A percentile compares a stretch with the other conserved stretches of the same genome.
These are phyloP conservation scores for Peromyscus californicus DNA, from an alignment of 2,113 vertebrate species.

Conservation along the genomic window DNA sequence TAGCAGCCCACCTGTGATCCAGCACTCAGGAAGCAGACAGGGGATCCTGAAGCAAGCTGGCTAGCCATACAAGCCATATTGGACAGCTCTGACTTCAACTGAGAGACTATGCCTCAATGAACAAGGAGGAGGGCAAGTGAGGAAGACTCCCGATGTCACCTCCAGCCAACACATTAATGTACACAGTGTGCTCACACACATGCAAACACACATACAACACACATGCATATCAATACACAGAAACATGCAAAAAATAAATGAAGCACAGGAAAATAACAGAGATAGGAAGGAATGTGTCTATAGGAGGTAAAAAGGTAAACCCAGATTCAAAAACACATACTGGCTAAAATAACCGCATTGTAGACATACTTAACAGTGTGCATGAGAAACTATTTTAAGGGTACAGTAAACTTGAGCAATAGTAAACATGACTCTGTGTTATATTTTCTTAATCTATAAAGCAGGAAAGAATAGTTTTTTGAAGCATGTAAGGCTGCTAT, in stretches of 20 bases:
- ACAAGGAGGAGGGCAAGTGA: not conserved
- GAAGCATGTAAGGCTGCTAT: not conserved
- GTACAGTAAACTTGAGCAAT: not conserved
- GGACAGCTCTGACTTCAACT: not conserved
- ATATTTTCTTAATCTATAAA: conserved; percentile 22
- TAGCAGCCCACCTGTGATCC: not conserved
- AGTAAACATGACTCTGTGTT: not conserved
- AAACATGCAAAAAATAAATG: not conserved
- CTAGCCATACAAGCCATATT: not conserved
- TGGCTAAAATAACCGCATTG: not conserved
- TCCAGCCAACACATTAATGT: not conserved
- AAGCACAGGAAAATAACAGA: not conserved
- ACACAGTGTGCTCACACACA: not conserved
- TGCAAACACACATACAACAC: not conserved
- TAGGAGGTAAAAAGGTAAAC: not conserved
- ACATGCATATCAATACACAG: not conserved
- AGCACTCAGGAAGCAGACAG: not conserved
- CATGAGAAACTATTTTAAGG: conserved; percentile 1
- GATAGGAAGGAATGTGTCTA: conserved; percentile 14
- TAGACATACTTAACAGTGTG: not conserved
- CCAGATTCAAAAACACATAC: not conserved
- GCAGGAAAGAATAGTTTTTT: not conserved
- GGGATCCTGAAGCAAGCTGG: no score
- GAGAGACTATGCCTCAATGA: not conserved
- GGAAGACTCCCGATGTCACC: not conserved